Conservation (phyloP, 2,797 vertebrate genomes). For the Sebastes minor region DNA sequence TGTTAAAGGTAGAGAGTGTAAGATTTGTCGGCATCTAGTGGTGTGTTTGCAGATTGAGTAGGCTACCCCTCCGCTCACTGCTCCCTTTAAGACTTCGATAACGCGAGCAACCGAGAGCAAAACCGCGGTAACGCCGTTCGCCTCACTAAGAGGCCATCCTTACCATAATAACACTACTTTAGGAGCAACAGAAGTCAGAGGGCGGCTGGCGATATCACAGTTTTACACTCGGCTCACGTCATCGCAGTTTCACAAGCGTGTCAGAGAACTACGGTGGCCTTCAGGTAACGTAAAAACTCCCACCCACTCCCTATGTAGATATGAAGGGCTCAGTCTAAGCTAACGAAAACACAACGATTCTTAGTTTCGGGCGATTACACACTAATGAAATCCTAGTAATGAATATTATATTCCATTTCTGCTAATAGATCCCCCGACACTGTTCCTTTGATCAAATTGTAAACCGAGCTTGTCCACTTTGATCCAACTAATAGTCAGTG, state of each 20-base stretch:
- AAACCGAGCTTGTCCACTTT: background rate
- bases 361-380: too few species aligned
- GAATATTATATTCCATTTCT: background rate
- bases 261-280: background rate
- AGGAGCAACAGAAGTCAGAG: background rate
- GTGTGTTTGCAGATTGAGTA: too few species aligned
- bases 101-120: background rate
- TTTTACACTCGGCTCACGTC: background rate
- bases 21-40: too few species aligned
- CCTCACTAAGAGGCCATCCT: background rate
- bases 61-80: too few species aligned
- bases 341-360: too few species aligned
- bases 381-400: too few species aligned
- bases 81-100: background rate
- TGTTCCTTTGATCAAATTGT: background rate
- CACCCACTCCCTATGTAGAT: too few species aligned
- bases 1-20: background rate
- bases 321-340: too few species aligned
- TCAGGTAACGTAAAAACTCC: background rate
- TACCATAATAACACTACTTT: background rate
- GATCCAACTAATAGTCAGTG: background rate
- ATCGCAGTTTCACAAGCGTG: background rate
- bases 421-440: background rate
- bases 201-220: background rate
- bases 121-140: accelerated